These are phyloP conservation scores for Drosophila tripunctata DNA, from an alignment of 2,888 invertebrate genomes.

Conservation along the genomic window DNA sequence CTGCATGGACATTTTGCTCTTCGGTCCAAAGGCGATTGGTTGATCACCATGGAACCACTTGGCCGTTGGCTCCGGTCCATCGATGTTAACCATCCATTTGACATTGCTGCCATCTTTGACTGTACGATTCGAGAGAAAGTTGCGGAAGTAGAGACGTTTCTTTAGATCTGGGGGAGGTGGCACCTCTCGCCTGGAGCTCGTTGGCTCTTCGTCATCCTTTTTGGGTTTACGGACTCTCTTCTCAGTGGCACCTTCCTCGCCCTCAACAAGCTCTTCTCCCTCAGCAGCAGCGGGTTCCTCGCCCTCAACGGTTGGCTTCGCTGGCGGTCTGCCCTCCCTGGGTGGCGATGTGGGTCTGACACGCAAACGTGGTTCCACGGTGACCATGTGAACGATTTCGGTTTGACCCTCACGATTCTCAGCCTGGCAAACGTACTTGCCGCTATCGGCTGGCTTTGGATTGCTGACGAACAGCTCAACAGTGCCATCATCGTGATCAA, in stretches of 20 bases:
- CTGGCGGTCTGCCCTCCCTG: slow-evolving; percentile 73
- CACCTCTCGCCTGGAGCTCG: slow-evolving; percentile 78
- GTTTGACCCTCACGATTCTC: slow-evolving; percentile 90
- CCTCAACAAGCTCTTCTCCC: slow-evolving; percentile 53
- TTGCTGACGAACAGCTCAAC: slow-evolving; percentile 88
- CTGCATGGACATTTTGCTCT: slow-evolving; percentile 87
- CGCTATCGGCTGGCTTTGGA: slow-evolving; percentile 87
- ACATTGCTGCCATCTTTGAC: slow-evolving; percentile 90
- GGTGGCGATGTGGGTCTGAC: slow-evolving; percentile 77
- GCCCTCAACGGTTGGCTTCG: slow-evolving; percentile 66
- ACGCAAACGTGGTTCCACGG: slow-evolving; percentile 86
- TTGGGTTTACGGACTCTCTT: slow-evolving; percentile 76
- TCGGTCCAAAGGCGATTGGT: slow-evolving; percentile 86
- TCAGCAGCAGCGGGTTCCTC: slow-evolving; percentile 59
- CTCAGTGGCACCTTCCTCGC: slow-evolving; percentile 48
- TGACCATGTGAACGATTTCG: slow-evolving; percentile 89
- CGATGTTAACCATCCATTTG: slow-evolving; percentile 91
- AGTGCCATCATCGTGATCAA: slow-evolving; percentile 90
- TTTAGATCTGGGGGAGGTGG: slow-evolving; percentile 85
- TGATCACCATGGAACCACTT: slow-evolving; percentile 90
- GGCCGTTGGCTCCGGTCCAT: slow-evolving; percentile 89
- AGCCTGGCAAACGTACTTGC: slow-evolving; percentile 86
- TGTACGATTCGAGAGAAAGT: slow-evolving; percentile 90
- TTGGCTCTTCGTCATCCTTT: slow-evolving; percentile 69
- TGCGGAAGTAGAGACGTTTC: slow-evolving; percentile 87